Conservation (phyloP, 2,113 vertebrate genomes). For the Antechinus flavipes region DNA sequence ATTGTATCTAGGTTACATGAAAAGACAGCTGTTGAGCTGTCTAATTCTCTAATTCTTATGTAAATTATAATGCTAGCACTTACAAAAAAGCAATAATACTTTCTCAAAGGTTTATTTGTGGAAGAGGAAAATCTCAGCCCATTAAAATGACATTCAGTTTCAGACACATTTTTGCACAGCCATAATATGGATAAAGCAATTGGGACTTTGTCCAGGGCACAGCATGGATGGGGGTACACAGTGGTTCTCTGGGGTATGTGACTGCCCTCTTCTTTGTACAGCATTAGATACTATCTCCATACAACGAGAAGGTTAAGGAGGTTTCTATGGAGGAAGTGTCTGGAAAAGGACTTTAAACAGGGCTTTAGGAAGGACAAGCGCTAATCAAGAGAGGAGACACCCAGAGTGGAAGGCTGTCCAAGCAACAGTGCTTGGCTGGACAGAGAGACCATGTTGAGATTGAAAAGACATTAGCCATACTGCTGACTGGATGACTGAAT, state of each 20-base stretch:
- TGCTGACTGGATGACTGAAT: background rate
- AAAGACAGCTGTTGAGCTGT: background rate
- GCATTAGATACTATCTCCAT: background rate
- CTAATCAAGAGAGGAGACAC: background rate
- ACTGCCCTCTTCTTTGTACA: background rate
- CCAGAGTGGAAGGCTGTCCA: background rate
- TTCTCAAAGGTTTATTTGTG: background rate
- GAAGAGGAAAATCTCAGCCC: conserved; percentile 22
- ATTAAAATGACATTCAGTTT: background rate
- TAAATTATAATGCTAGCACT: background rate
- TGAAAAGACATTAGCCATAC: background rate
- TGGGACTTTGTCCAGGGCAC: background rate
- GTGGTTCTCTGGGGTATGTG: background rate
- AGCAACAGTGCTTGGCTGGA: background rate
- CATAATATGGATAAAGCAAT: background rate
- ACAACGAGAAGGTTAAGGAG: background rate
- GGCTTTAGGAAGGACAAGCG: background rate
- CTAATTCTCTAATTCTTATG: background rate
- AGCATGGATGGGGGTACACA: background rate
- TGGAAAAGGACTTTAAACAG: background rate
- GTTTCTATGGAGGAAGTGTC: background rate
- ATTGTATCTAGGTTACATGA: background rate
- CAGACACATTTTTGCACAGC: background rate
- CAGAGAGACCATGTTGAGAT: background rate
- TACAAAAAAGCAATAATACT: background rate